These are phyloP conservation scores for Oxygymnocypris stewartii DNA, from an alignment of 2,113 vertebrate genomes.

Conservation along the genomic window DNA sequence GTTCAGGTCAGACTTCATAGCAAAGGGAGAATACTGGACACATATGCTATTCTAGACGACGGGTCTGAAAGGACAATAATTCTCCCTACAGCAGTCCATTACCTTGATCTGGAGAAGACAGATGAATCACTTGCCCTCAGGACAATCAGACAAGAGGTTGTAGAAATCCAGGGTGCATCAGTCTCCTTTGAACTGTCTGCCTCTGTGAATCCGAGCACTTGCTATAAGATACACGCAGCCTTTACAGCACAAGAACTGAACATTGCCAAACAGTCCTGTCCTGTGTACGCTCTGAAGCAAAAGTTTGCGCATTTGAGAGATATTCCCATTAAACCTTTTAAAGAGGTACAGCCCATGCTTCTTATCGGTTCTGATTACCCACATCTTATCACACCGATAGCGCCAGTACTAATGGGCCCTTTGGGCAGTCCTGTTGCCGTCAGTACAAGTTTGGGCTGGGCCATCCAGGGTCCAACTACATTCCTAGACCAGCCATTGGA, in stretches of 20 bases:
- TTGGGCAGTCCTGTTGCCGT: constrained; percentile 1
- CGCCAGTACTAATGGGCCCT: neutral
- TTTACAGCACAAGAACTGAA: constrained; percentile 24
- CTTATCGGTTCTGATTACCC: constrained; percentile 28
- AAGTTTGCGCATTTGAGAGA: neutral
- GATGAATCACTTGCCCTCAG: neutral
- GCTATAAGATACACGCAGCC: neutral
- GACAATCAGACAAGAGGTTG: constrained; percentile 32
- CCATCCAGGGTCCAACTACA: constrained; percentile 24
- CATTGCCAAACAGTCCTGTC: constrained; percentile 26
- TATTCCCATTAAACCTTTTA: neutral
- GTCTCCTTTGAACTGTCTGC: constrained; percentile 29
- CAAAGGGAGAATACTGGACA: neutral
- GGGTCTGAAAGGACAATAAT: neutral
- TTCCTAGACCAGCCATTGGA: neutral
- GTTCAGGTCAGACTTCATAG: neutral
- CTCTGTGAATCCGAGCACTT: neutral
- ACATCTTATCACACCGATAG: neutral
- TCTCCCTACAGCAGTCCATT: neutral
- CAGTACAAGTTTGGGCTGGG: constrained; percentile 7
- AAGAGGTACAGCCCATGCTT: neutral
- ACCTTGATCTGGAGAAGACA: neutral
- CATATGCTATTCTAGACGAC: neutral
- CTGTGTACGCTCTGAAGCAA: neutral
- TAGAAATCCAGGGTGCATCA: neutral